These are phyloP conservation scores for Neodontobutis hainanensis DNA, from an alignment of 2,113 vertebrate genomes.

Conservation along the genomic window DNA sequence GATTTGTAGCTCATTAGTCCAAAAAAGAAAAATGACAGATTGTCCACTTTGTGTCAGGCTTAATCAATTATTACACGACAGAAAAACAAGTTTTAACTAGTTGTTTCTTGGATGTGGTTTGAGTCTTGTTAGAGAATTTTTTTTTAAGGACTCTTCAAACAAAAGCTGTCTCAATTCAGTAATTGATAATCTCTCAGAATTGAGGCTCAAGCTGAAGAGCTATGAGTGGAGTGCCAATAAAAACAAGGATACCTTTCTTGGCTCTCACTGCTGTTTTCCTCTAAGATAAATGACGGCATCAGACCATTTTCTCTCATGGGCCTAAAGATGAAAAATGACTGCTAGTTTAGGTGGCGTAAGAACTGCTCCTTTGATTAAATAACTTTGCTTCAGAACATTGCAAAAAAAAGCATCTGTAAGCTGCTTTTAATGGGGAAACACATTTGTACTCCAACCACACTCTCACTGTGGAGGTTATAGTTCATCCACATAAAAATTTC, in stretches of 20 bases:
- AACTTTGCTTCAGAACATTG: constrained; percentile 78
- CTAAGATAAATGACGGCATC: constrained; percentile 77
- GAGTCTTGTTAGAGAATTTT: not conserved
- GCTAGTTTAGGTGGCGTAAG: constrained; percentile 77
- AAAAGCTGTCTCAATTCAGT: not conserved
- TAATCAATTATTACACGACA: not conserved
- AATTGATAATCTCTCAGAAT: constrained; percentile 2
- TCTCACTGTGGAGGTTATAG: constrained; percentile 79
- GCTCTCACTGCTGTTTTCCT: constrained; percentile 61
- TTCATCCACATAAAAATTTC: constrained; percentile 74
- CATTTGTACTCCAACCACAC: constrained; percentile 76
- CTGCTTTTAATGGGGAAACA: constrained; percentile 84
- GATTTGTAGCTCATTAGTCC: not conserved
- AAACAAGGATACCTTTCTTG: constrained; percentile 23
- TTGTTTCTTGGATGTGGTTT: not conserved
- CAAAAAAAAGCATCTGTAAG: constrained; percentile 82
- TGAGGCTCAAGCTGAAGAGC: constrained; percentile 11
- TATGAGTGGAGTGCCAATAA: constrained; percentile 23
- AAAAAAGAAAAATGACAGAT: not conserved
- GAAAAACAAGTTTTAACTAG: not conserved
- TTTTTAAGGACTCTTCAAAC: not conserved
- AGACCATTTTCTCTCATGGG: constrained; percentile 71
- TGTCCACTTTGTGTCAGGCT: too few relatives aligned
- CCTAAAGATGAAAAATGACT: constrained; percentile 79
- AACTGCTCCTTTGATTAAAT: constrained; percentile 83